phyloP scores from a whole-genome alignment of 1,140 invertebrate species.

The Magallana angulata region DNA sequence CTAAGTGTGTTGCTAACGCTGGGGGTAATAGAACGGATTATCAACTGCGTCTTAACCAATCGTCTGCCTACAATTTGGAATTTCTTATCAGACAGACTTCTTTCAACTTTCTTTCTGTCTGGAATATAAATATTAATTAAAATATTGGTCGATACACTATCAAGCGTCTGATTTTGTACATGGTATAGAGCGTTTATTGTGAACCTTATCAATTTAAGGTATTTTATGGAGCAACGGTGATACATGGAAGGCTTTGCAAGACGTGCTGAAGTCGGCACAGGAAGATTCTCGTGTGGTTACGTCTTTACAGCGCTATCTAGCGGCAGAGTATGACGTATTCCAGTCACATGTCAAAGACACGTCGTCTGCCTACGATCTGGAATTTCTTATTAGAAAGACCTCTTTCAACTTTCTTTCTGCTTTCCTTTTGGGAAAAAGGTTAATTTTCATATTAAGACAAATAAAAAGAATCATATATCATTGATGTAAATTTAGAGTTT shows the following conservation, averaged over 20 bases:
- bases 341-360: neutral
- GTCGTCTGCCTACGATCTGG: neutral
- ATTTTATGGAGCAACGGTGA: slow-evolving; percentile 12
- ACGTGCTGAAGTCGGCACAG: neutral
- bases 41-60: no score
- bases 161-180: no score
- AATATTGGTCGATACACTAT: no score
- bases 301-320: neutral
- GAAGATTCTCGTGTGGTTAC: neutral
- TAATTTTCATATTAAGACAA: no score
- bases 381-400: neutral
- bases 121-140: no score
- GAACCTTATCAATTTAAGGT: neutral
- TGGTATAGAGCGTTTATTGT: no score
- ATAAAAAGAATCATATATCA: no score
- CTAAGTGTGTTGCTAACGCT: no score
- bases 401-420: slow-evolving; percentile 25
- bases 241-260: neutral
- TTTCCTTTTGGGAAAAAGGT: slow-evolving; percentile 6
- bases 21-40: no score
- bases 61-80: no score
- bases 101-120: no score
- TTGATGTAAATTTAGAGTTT: neutral
- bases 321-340: slow-evolving; percentile 15
- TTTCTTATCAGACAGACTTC: no score